Evolutionary conservation across 2,797 vertebrate genomes (phyloP).

Genomic region (Sebastes kiyomatsui): DNA sequence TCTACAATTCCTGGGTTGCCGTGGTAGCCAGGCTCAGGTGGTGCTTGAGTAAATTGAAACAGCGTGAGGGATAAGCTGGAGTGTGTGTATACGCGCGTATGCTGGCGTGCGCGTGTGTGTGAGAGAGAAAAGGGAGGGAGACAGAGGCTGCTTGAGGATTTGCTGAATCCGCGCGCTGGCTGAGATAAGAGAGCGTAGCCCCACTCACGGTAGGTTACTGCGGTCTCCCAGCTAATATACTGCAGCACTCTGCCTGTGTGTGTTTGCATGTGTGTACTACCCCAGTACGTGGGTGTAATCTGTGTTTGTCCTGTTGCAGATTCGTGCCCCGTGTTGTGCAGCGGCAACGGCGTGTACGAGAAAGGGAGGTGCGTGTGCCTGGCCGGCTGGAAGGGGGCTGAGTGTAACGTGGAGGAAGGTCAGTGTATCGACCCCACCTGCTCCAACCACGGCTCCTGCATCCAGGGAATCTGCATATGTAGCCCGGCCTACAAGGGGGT

Average conservation of each 20-base stretch:
- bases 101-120: not conserved
- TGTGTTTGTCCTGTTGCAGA: conserved; percentile 81
- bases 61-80: conserved; percentile 78
- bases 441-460: conserved; percentile 93
- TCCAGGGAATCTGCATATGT: conserved; percentile 94
- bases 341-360: conserved; percentile 93
- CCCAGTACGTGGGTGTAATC: conserved; percentile 41
- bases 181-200: conserved; percentile 78
- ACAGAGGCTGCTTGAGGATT: conserved; percentile 73
- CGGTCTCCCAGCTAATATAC: conserved; percentile 73
- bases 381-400: conserved; percentile 92
- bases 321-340: conserved; percentile 94
- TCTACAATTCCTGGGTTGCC: conserved; percentile 77
- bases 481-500: conserved; percentile 93
- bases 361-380: conserved; percentile 93
- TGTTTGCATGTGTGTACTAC: conserved; percentile 24
- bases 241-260: conserved; percentile 48
- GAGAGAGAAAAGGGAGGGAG: conserved; percentile 33
- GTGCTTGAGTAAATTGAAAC: conserved; percentile 85
- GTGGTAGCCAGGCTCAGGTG: conserved; percentile 81
- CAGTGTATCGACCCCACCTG: conserved; percentile 96
- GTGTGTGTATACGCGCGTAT: conserved; percentile 31
- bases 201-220: conserved; percentile 72
- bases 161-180: conserved; percentile 73
- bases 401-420: conserved; percentile 94